phyloP scores from a whole-genome alignment of 92 coral and sea anemone genomes.

The Phenganax marumi region DNA sequence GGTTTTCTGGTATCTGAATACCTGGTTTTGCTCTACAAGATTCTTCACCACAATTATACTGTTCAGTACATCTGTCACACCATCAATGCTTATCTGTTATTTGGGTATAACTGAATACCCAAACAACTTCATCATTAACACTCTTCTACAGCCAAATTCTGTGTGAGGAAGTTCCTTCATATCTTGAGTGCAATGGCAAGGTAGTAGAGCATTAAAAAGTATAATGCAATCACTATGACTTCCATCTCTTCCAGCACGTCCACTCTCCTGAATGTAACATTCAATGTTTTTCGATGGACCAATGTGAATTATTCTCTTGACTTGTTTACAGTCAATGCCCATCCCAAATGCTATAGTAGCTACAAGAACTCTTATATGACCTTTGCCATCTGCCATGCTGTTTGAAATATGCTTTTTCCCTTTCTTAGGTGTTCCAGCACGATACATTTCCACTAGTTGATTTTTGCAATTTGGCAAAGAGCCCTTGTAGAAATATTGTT shows the following conservation, averaged over 20 bases:
- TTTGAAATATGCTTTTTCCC: conserved; percentile 51
- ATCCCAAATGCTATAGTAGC: conserved; percentile 62
- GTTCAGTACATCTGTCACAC: background rate
- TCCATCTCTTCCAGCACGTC: conserved; percentile 59
- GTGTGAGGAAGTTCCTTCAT: conserved; percentile 48
- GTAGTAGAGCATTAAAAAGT: conserved; percentile 60
- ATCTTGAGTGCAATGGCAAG: conserved; percentile 54
- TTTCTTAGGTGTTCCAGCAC: conserved; percentile 41
- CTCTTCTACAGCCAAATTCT: conserved; percentile 45
- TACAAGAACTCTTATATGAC: conserved; percentile 52
- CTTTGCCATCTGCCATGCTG: conserved; percentile 39
- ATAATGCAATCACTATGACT: conserved; percentile 56
- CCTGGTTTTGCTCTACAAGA: background rate
- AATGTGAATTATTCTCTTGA: conserved; percentile 53
- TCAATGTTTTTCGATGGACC: conserved; percentile 62
- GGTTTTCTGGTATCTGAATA: background rate
- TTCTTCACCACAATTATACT: conserved; percentile 16
- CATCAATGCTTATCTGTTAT: conserved; percentile 19
- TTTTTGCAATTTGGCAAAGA: conserved; percentile 3
- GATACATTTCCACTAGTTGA: background rate
- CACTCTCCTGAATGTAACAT: conserved; percentile 58
- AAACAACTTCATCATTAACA: conserved; percentile 37
- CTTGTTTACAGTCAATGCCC: conserved; percentile 56
- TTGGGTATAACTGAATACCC: conserved; percentile 42
- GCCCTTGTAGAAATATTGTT: background rate